These are phyloP conservation scores for Lamprologus speciosus DNA, from an alignment of 2,113 vertebrate genomes.

Conservation along the genomic window DNA sequence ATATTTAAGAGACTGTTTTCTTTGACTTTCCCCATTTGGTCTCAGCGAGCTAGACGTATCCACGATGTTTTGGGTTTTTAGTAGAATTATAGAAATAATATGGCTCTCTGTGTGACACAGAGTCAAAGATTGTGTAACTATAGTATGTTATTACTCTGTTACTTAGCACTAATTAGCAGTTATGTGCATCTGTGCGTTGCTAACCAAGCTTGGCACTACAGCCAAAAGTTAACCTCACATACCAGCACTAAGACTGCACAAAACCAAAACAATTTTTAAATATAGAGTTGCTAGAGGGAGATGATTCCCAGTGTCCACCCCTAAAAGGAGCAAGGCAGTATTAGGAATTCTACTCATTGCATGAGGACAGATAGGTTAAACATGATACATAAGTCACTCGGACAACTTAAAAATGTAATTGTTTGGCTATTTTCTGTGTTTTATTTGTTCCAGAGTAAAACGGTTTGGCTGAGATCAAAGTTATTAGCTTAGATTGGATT, in stretches of 20 bases:
- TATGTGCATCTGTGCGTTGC: neutral
- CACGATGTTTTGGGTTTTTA: neutral
- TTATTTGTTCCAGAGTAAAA: too few species aligned
- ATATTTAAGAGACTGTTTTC: neutral
- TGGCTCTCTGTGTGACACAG: neutral
- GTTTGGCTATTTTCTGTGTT: too few species aligned
- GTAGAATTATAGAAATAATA: neutral
- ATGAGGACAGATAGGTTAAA: neutral
- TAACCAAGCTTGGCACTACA: neutral
- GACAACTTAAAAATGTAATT: too few species aligned
- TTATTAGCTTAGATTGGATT: too few species aligned
- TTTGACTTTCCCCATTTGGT: neutral
- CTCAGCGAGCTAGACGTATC: neutral
- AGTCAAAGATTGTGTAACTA: neutral
- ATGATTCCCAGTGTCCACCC: neutral
- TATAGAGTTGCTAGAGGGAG: neutral
- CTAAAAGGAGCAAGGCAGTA: neutral
- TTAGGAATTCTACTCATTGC: neutral
- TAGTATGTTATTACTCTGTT: neutral
- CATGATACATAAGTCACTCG: too few species aligned
- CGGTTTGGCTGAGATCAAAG: too few species aligned
- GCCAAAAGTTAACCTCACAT: neutral
- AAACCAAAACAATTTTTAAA: neutral
- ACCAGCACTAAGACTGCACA: neutral
- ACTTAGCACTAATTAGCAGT: neutral